phyloP scores from a whole-genome alignment of 2,113 vertebrate genomes.

The Mobula hypostoma region DNA sequence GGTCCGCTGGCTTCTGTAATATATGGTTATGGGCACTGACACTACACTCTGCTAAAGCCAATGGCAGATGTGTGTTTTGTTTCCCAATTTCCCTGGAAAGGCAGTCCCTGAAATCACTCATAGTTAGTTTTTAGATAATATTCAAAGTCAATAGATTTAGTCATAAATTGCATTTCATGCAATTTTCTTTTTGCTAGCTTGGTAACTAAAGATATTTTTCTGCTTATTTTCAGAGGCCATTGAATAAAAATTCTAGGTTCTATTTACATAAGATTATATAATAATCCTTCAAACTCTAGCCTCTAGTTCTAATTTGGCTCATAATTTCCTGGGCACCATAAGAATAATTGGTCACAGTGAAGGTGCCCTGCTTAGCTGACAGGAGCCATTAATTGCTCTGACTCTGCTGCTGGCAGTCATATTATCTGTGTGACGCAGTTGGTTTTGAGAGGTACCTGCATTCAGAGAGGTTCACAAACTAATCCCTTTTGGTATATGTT shows the following conservation, averaged over 20 bases:
- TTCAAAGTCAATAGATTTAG: background rate
- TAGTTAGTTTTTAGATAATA: background rate
- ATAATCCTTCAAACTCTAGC: slow-evolving; percentile 23
- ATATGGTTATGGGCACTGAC: background rate
- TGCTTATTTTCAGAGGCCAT: background rate
- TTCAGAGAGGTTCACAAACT: background rate
- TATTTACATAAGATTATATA: slow-evolving; percentile 1
- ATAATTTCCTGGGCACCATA: background rate
- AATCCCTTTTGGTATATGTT: background rate
- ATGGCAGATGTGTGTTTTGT: background rate
- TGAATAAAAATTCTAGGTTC: background rate
- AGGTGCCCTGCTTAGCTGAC: background rate
- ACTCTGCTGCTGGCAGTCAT: background rate
- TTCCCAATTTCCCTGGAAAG: background rate
- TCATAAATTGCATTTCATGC: background rate
- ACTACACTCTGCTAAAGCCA: background rate
- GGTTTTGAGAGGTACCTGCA: background rate
- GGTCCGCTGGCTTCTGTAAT: background rate
- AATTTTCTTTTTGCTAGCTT: background rate
- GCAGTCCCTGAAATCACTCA: background rate
- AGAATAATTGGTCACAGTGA: background rate
- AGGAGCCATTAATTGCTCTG: slow-evolving; percentile 6
- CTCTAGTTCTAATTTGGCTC: slow-evolving; percentile 1
- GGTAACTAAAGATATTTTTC: background rate
- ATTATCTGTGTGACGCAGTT: background rate